Evolutionary conservation across 1,140 invertebrate genomes (phyloP).

Genomic region (Oedothorax gibbosus): DNA sequence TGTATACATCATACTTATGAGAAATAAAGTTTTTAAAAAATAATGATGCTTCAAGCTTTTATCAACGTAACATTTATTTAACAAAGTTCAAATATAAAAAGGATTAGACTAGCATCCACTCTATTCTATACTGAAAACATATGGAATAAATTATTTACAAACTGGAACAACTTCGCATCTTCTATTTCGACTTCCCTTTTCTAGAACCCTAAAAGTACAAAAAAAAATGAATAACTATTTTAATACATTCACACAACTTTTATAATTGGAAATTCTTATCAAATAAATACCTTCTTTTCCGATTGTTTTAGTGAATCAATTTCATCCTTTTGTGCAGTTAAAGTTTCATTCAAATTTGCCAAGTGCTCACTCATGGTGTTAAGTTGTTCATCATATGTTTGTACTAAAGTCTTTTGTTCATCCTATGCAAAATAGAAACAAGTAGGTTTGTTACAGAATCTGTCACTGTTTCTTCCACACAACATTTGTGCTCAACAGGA

Average conservation of each 20-base stretch:
- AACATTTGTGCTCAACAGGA: too few species aligned
- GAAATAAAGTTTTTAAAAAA: neutral
- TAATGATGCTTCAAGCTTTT: neutral
- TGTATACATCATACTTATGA: neutral
- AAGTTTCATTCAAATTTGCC: slow-evolving; percentile 90
- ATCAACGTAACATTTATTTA: neutral
- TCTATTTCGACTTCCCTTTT: slow-evolving; percentile 27
- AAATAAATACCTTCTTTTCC: slow-evolving; percentile 48
- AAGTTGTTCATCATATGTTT: slow-evolving; percentile 89
- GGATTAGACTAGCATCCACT: too few species aligned
- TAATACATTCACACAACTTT: neutral
- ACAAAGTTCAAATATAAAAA: neutral
- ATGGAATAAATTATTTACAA: neutral
- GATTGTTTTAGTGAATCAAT: slow-evolving; percentile 69
- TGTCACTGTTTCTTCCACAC: too few species aligned
- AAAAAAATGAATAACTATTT: neutral
- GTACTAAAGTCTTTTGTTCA: slow-evolving; percentile 76
- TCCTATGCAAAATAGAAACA: slow-evolving; percentile 66
- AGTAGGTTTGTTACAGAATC: neutral
- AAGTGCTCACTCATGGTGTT: slow-evolving; percentile 92
- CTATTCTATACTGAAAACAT: neutral
- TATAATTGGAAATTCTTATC: neutral
- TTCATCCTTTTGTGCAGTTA: slow-evolving; percentile 82
- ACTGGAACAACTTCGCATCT: neutral
- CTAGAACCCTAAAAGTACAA: slow-evolving; percentile 1